Percentiles rank a stretch among this genome's conserved stretches.
Conservation (phyloP, 2,113 vertebrate genomes). For the Dicrurus megarhynchus region DNA sequence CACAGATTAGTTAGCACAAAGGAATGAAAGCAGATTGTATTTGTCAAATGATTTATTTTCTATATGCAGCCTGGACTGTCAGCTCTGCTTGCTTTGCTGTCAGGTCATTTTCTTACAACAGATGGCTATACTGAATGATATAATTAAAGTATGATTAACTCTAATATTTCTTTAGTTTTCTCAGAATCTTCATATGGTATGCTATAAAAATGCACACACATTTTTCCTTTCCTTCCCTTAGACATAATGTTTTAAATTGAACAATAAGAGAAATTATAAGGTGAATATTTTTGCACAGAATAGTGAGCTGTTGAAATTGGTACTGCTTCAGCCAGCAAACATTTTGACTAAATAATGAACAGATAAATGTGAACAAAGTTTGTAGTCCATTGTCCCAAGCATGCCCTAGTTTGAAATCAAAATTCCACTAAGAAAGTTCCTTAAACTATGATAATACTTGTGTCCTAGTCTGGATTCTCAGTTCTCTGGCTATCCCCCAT, state of each 20-base stretch:
- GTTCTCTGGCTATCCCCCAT: background rate
- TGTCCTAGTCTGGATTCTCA: background rate
- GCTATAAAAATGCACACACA: background rate
- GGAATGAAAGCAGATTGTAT: slow-evolving; percentile 25
- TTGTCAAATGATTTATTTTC: slow-evolving; percentile 47
- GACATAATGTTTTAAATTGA: background rate
- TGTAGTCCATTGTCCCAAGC: background rate
- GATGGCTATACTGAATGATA: background rate
- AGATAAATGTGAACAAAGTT: background rate
- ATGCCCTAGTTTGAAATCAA: background rate
- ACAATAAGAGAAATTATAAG: background rate
- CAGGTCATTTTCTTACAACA: slow-evolving; percentile 29
- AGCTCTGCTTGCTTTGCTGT: background rate
- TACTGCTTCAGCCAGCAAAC: background rate
- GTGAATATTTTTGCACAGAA: background rate
- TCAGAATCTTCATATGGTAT: background rate
- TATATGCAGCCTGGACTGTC: background rate
- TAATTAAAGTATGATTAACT: slow-evolving; percentile 24
- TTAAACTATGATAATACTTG: background rate
- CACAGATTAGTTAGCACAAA: slow-evolving; percentile 31
- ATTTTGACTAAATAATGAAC: background rate
- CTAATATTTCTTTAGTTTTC: background rate
- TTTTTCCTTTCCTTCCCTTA: background rate
- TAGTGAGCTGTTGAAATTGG: background rate
- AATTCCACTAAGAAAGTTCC: background rate